Evolutionary conservation across 2,113 vertebrate genomes (phyloP).

Genomic region (Thunnus maccoyii): DNA sequence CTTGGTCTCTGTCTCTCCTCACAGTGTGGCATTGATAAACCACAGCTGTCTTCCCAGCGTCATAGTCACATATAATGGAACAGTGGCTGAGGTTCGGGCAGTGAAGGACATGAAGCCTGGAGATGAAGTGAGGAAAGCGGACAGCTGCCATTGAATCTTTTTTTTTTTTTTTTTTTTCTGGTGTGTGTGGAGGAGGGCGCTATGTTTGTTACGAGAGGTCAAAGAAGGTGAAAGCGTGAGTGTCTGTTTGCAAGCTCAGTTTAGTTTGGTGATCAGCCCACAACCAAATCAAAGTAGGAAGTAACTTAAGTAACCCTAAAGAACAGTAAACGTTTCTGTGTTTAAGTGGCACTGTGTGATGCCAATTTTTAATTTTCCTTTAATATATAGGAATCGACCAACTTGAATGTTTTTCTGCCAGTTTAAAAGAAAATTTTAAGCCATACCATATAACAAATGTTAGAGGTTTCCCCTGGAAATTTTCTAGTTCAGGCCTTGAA

Average conservation of each 20-base stretch:
- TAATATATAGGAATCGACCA: too few relatives aligned
- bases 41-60: slow-evolving; percentile 96
- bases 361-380: too few relatives aligned
- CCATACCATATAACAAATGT: too few relatives aligned
- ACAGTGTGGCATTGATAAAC: slow-evolving; percentile 94
- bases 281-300: too few relatives aligned
- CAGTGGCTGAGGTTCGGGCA: slow-evolving; percentile 91
- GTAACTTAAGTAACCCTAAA: too few relatives aligned
- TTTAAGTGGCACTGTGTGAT: too few relatives aligned
- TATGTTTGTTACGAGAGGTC: neutral
- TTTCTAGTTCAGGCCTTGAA: too few relatives aligned
- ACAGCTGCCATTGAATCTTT: slow-evolving; percentile 47
- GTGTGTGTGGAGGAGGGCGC: neutral
- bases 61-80: slow-evolving; percentile 94
- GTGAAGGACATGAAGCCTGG: slow-evolving; percentile 91
- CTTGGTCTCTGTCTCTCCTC: slow-evolving; percentile 36
- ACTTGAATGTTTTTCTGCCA: neutral
- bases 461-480: too few relatives aligned
- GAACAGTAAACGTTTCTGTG: too few relatives aligned
- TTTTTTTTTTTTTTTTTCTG: neutral
- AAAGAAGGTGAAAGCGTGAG: neutral
- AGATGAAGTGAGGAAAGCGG: slow-evolving; percentile 90
- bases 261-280: too few relatives aligned
- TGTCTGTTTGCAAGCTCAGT: neutral
- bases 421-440: neutral